Evolutionary conservation across 2,888 invertebrate genomes (phyloP), one percentile per base, ranked within the genome.

Genomic region (Cantharis nigra): DNA sequence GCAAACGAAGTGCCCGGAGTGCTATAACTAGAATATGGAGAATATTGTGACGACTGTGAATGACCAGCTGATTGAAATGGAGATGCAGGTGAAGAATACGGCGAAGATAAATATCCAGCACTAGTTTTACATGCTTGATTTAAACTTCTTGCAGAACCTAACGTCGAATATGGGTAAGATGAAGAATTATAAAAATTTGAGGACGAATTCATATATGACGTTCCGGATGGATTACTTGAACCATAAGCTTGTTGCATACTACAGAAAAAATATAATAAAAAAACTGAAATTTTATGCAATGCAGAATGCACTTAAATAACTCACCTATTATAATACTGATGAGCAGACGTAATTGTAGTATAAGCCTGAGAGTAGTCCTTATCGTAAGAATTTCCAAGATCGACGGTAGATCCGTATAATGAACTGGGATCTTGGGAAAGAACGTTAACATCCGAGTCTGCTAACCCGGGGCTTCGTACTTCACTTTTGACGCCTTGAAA

Each of bases 311-410:
- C 62, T 74, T 71, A 20, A 64, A 18, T 64, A 67, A 7, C 72
- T 82, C 84, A 93, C 93, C 92, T 94, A 89, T 94, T 94, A 85
- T 94, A 94, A 89, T 94, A 94, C 87, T 93, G 93, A 89, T 94
- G 94, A 83, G 91, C 90, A 26, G 78, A 75, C 65, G 78, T 78
- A 75, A 89, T 89, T 78, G 93, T 92, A 20, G 90, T 87, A 78
- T 91, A 91, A 83, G 92, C 88, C 88, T 88, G 89, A 88, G 88
- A 87, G 89, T 91, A 90, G 90, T 89, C 86, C 83, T 90, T 88
- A 79, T 88, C 88, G 79, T 88, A 88, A 30, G 86, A 82, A 74
- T 85, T 84, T 16, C 85, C 85, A 69, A 87, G 76, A 79, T 86
- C 91, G 85, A 90, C 88, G 74, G 85, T 83, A 78, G 86, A 85